Evolutionary conservation across 2,888 invertebrate species (phyloP).

Genomic region (Drosophila mimica): DNA sequence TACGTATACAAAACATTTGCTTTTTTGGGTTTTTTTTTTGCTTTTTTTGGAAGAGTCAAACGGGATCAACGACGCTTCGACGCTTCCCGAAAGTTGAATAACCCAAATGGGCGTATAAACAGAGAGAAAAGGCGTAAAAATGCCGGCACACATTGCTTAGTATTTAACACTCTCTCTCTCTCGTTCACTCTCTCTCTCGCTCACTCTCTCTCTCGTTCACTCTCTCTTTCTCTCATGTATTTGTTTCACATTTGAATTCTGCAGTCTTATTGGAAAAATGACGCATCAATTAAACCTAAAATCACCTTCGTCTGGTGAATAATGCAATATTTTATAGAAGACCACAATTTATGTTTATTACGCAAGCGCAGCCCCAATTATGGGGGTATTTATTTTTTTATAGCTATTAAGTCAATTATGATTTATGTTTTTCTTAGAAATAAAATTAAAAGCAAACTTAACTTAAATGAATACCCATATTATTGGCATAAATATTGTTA

Average conservation of each 20-base stretch:
- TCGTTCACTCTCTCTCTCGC: neutral
- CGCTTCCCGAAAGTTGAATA: conserved; percentile 77
- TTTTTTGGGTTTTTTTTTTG: conserved; percentile 25
- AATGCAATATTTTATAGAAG: conserved; percentile 26
- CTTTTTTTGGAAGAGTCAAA: conserved; percentile 66
- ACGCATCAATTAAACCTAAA: conserved; percentile 23
- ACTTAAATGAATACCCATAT: neutral
- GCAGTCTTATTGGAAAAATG: conserved; percentile 44
- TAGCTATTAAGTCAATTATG: neutral
- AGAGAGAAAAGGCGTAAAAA: conserved; percentile 37
- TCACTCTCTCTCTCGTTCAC: neutral
- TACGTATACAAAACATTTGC: conserved; percentile 23
- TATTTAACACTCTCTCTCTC: conserved; percentile 14
- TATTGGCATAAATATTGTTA: neutral
- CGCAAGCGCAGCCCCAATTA: conserved; percentile 22
- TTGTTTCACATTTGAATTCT: conserved; percentile 43
- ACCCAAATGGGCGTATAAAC: conserved; percentile 78
- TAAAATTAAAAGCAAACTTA: neutral
- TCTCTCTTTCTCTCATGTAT: conserved; percentile 8
- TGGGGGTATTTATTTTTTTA: neutral
- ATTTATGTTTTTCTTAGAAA: neutral
- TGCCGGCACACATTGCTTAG: conserved; percentile 49
- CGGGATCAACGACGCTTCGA: conserved; percentile 72
- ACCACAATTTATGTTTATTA: neutral
- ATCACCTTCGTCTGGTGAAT: conserved; percentile 22